Base-by-base conservation (phyloP, 2,113 vertebrate genomes). In the Caretta caretta region DNA sequence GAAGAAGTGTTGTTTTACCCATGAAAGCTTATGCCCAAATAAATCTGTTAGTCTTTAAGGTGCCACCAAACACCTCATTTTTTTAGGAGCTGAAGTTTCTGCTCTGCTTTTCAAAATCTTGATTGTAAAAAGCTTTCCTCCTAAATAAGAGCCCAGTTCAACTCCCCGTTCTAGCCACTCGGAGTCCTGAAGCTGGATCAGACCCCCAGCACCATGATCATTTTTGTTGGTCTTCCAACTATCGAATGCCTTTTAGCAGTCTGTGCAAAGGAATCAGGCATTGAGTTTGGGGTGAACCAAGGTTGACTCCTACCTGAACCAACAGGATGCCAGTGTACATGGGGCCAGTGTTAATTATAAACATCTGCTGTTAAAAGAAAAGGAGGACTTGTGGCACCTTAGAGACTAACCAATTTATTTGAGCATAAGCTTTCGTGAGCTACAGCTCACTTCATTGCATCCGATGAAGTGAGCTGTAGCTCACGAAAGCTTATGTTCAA, bases 171-270 rank as follows among this genome's bases (percentile, higher is more conserved):
- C 19, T 38, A 59, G 29, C 38, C 29, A 79, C 75, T 78, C 90
- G 79, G 10, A 94, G 78, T 87, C 38, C 16, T 0, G 2, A 89
- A 62, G 29, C 1, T 94, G 87, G 92, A 90, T 90, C 62, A 88
- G 35, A 14, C 94, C 72, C 82, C 50, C 38, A 53, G 88, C 50
- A 53, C 72, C 93, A 81, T 91, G 10, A 75, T 11, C n/a, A 46
- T 22, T 75, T 82, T 65, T n/a, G 62, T 65, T 93, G 87, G 31
- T 90, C 94, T 91, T 97, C 87, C 89, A 85, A 46, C n/a, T 82
- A 25, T 51, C 89, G 88, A 91, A 86, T 95, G 35, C 80, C 83
- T 92, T 86, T 88, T 96, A 84, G 75, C 87, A 92, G 86, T 35
- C 16, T 35, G 5, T 10, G 31, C 57, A 14, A 20, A 75, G 87